Evolutionary conservation across 2,888 invertebrate species (phyloP), one percentile per base, ranked within the genome.

Genomic region (Hesperia comma): DNA sequence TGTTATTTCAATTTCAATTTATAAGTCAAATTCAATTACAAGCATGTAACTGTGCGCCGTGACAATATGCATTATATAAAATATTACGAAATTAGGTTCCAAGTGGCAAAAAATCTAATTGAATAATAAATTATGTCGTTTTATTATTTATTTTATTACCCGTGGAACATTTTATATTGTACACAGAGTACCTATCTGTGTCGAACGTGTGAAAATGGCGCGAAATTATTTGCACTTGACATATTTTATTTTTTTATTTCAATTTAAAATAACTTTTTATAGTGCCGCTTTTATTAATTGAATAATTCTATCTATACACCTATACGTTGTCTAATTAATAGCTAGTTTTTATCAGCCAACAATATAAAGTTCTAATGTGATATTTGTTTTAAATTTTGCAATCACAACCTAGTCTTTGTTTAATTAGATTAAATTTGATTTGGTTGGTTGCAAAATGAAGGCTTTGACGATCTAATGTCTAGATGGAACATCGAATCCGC

Each of bases 51-150:
- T 14, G 6, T n/a, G 6, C 8, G n/a, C 32, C 32, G 53, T 53
- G 53, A 32, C 26, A 53, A n/a, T 53, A 53, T 53, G 53, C 53
- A n/a, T 26, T 53, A 32, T n/a, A 53, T 53, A 32, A 32, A 53
- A 32, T 53, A 6, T 53, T 32, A 53, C n/a, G 53, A 53, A 53
- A 53, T 6, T 32, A 12, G 51, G 51, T 51, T n/a, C 12, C 32
- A 0, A 32, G 2, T n/a, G 5, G 32, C 4, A 53, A 53, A 53
- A 61, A 67, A 56, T 56, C 43, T 55, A 64, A 57, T 46, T 55
- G 19, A 37, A 60, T 67, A 54, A 63, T 66, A 69, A 67, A 69
- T 49, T 67, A 64, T 63, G 51, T 62, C 54, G 63, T 67, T 71
- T 68, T 40, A 32, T 55, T 55, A 56, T 56, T 37, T 56, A 56